Base-by-base conservation (phyloP, 2,113 vertebrate genomes). In the Lamprologus lemairii region DNA sequence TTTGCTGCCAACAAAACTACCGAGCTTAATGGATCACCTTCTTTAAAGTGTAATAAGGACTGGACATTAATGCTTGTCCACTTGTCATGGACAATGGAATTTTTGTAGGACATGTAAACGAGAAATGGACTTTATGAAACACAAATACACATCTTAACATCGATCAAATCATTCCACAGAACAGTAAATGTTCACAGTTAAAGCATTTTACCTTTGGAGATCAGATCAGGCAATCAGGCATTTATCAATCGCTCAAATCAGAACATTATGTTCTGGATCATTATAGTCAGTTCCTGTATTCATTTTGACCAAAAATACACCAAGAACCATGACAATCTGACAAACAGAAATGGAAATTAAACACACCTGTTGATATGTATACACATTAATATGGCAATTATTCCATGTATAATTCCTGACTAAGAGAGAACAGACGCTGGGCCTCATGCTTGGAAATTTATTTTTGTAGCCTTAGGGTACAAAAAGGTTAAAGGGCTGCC, bases 391-490 rank as follows among this genome's bases (percentile, higher is more conserved):
- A 33, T 68, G 82, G 28, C 86, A 93, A 84, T 89, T 79, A 79
- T 88, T 60, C 47, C 81, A 37, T 89, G 60, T 47, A 85, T 88
- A 91, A 95, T 90, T 93, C 85, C 71, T 83, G 89, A 49, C 81
- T 81, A 88, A 93, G 55, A 53, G 88, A 86, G 80, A 93, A 90
- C 86, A 88, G 89, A 88, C 53, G 17, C 58, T 51, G 84, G 87
- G 9, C 2, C 91, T 92, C 88, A 78, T 79, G 85, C 92, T 92
- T 93, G 84, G 78, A 94, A 94, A 93, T 93, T 91, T 94, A 89
- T 91, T 94, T 93, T 87, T 91, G 81, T 86, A 82, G 89, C 75
- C 78, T 75, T 90, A 82, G 86, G 88, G 90, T 75, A 90, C 79
- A 91, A 87, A 60, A 88, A 88, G 81, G 33, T 65, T 85, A 73